Evolutionary conservation across 30 jellyfish, hydroid and myxozoan species (phyloP), one percentile per base, ranked within the genome.

Genomic region (Aurelia aurita): DNA sequence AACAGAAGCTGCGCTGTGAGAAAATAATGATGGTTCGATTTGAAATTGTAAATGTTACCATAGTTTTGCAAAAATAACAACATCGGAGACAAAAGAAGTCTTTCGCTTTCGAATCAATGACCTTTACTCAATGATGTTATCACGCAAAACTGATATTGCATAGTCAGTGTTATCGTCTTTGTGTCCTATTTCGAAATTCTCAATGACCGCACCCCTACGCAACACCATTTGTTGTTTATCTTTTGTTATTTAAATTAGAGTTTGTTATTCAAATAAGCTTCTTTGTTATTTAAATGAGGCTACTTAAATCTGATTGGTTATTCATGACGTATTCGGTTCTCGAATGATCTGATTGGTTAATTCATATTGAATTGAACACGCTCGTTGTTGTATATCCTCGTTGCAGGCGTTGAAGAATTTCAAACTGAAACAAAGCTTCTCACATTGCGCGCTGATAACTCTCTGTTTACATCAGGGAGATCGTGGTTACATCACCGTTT

Each of bases 321-420:
- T 1, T 8, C 18, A 59, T 83, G 74, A 83, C 93, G 85, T 83
- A 54, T n/a, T 1, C 59, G 77, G 46, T 22, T 26, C 4, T 68
- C 49, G 55, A 19, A 10, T 45, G 32, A 26, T 54, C 21, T 83
- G 86, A 83, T 83, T 83, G 93, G 93, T 49, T 43, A 60, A 69
- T 58, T 63, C 58, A 11, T 26, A 27, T 49, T 83, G 93, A 83
- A 83, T 83, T 65, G 93, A 83, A 83, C 93, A 83, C 84, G 93
- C 84, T 68, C 80, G 93, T 22, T 81, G 75, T 49, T 74, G 14
- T 54, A 51, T 49, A 28, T 82, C 43, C 60, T 58, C 51, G n/a
- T n/a, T 75, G 63, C 88, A 8, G 88, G 88, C 87, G 87, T 83
- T 83, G 49, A 31, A 53, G 76, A 80, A 71, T 70, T 83, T 75